These are phyloP conservation scores for Musca vetustissima DNA, from an alignment of 1,140 invertebrate species.

Conservation along the genomic window DNA sequence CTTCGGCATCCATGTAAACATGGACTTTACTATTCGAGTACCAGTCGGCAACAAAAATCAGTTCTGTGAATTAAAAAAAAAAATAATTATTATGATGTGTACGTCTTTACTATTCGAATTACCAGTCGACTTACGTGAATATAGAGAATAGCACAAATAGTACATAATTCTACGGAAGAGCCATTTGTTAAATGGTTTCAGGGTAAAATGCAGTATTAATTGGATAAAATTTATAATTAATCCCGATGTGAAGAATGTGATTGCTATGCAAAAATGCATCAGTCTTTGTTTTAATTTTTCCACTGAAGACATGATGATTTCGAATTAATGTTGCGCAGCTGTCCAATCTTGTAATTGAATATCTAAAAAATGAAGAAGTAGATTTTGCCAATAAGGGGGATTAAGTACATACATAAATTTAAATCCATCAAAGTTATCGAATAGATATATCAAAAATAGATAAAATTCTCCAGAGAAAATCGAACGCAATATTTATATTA, in stretches of 20 bases:
- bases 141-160: conserved; percentile 85
- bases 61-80: conserved; percentile 64
- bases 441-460: too few species aligned
- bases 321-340: neutral
- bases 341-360: too few species aligned
- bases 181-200: conserved; percentile 73
- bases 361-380: too few species aligned
- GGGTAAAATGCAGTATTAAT: conserved; percentile 70
- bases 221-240: conserved; percentile 84
- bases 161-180: conserved; percentile 89
- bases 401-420: too few species aligned
- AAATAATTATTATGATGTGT: too few species aligned
- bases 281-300: conserved; percentile 52
- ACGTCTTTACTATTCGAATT: too few species aligned
- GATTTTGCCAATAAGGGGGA: too few species aligned
- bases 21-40: conserved; percentile 78
- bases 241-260: conserved; percentile 88
- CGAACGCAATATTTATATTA: too few species aligned
- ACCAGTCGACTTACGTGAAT: conserved; percentile 77
- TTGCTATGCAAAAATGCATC: conserved; percentile 79
- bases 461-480: too few species aligned
- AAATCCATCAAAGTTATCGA: too few species aligned
- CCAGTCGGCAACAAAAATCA: conserved; percentile 91
- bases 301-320: conserved; percentile 34
- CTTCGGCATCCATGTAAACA: conserved; percentile 77